Conservation (phyloP, 2,797 vertebrate genomes). For the Manis pentadactyla region DNA sequence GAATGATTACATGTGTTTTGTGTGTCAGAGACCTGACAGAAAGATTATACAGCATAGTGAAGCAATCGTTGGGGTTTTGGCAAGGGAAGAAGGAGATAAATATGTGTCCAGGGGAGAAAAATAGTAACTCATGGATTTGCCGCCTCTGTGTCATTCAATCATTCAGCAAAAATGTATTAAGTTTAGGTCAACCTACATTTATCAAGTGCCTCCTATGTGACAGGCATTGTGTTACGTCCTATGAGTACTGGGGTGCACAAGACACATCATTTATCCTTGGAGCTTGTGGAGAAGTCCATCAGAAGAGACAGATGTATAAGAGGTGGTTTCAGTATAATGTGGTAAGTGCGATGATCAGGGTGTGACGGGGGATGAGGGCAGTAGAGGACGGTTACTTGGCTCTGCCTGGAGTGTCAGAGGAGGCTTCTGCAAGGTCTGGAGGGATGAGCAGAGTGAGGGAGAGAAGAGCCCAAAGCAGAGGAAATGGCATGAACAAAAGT, state of each 20-base stretch:
- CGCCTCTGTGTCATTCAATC: constrained; percentile 72
- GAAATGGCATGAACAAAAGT: background rate
- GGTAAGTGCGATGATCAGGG: background rate
- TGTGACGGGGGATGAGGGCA: background rate
- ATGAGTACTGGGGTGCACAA: background rate
- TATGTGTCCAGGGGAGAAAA: constrained; percentile 74
- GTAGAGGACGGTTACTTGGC: background rate
- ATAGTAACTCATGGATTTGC: constrained; percentile 67
- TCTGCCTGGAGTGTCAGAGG: background rate
- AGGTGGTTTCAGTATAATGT: background rate
- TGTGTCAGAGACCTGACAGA: constrained; percentile 80
- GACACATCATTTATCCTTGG: constrained; percentile 69
- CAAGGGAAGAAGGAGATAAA: constrained; percentile 74
- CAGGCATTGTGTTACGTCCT: constrained; percentile 58
- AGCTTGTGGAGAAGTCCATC: background rate
- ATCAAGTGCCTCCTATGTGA: constrained; percentile 60
- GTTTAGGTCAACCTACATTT: constrained; percentile 79
- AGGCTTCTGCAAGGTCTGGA: background rate
- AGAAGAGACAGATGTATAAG: background rate
- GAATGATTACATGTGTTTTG: constrained; percentile 80
- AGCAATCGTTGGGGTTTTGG: constrained; percentile 75
- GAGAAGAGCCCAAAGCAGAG: background rate
- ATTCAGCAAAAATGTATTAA: constrained; percentile 81
- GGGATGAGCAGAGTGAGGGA: background rate
- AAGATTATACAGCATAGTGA: constrained; percentile 77